Percentiles rank a stretch among this genome's conserved stretches.
Conservation (phyloP, 2,113 vertebrate species). For the Dipodomys merriami region DNA sequence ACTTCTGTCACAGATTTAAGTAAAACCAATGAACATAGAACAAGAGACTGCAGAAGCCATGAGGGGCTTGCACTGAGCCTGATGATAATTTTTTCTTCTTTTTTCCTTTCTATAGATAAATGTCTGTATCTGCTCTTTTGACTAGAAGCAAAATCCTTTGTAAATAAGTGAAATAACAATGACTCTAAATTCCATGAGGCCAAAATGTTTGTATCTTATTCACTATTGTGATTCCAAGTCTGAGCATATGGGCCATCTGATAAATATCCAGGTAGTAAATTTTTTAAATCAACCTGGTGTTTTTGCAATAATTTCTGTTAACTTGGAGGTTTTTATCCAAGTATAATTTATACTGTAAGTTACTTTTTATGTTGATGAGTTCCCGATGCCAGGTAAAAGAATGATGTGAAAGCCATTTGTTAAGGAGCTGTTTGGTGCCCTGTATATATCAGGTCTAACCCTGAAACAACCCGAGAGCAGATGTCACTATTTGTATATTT, state of each 20-base stretch:
- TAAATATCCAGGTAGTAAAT: neutral
- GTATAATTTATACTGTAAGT: neutral
- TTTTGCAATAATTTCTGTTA: neutral
- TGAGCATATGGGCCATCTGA: accelerated
- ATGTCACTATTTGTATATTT: neutral
- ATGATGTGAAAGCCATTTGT: neutral
- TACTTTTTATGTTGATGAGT: neutral
- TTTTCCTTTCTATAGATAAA: neutral
- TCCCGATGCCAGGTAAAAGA: neutral
- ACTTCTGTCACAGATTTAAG: slow-evolving; percentile 21
- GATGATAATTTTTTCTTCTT: neutral
- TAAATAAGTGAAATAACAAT: neutral
- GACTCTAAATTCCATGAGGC: neutral
- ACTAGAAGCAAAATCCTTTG: neutral
- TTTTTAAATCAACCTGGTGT: neutral
- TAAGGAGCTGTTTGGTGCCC: neutral
- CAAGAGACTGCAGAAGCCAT: neutral
- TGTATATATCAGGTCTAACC: neutral
- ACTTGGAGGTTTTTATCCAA: neutral
- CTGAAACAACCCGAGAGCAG: neutral
- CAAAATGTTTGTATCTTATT: neutral
- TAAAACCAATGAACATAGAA: slow-evolving; percentile 45
- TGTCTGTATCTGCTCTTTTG: neutral
- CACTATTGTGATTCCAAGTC: neutral
- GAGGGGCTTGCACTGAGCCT: neutral